Evolutionary conservation across 1,140 invertebrate genomes (phyloP).

Genomic region (Elymnias hypermnestra): DNA sequence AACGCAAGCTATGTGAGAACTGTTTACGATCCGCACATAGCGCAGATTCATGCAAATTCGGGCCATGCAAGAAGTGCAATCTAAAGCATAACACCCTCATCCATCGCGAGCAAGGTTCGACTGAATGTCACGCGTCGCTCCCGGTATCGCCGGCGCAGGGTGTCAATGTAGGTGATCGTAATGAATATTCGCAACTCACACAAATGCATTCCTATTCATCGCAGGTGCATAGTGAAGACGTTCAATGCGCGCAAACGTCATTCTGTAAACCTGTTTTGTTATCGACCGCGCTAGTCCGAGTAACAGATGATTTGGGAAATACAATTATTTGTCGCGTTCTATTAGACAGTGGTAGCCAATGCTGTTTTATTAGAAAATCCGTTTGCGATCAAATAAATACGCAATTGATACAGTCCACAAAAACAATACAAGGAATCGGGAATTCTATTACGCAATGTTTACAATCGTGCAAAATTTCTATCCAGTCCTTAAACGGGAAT

Average conservation of each 20-base stretch:
- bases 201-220: no score
- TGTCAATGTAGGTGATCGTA: no score
- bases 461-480: constrained; percentile 14
- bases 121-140: no score
- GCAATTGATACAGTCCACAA: constrained; percentile 24
- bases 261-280: constrained; percentile 7
- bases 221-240: no score
- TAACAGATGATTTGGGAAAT: constrained; percentile 10
- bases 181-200: no score
- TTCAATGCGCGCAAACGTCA: neutral
- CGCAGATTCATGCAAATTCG: no score
- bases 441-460: constrained; percentile 11
- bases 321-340: constrained; percentile 14
- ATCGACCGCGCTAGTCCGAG: constrained; percentile 18
- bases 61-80: no score
- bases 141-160: no score
- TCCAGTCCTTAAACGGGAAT: constrained; percentile 2
- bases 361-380: constrained; percentile 19
- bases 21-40: no score
- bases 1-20: no score
- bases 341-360: constrained; percentile 23
- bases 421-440: constrained; percentile 18
- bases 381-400: constrained; percentile 16
- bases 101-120: no score
- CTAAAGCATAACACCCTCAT: no score